Base-by-base conservation (phyloP, 2,113 vertebrate species). In the Forbesichthys agassizii region DNA sequence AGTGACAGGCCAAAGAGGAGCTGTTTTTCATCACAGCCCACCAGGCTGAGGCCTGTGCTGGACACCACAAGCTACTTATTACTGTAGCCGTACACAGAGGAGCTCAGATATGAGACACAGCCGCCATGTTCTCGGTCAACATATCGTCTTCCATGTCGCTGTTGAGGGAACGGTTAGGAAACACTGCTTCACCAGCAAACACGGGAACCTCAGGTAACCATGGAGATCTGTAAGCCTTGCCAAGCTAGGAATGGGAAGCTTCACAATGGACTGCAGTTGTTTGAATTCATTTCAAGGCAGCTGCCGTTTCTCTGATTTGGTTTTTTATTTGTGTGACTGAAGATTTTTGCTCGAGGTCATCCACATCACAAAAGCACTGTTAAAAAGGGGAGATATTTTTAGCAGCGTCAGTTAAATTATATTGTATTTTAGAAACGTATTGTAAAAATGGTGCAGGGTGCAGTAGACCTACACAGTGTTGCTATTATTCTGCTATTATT, bases 51-150 rank as follows among this genome's bases (percentile, higher is more conserved):
- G 65, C 69, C 64, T 54, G 0, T 61, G 27, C 27, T 27, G 27
- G 27, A 61, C 64, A 58, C 62, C 53, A 49, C 73, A 75, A 27
- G 70, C 74, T 67, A 75, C 71, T 80, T 69, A 74, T 80, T 72
- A 3, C 56, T 54, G 61, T 77, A 33, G 57, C 27, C 18, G 11
- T 18, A 33, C 33, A 3, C 57, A 46, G 5, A 5, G 13, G 36
- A 61, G 14, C 36, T 9, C 5, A 55, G 11, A 11, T 16, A 75
- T 84, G 11, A 60, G 67, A 75, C 3, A 0, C 64, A 55, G 52
- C 73, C 64, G 12, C 80, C 61, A 93, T 94, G 93, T 95, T 95
- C 87, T 92, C 92, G 0, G 90, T 94, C 70, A 95, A 91, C 73
- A 79, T 95, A 84, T 95, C 91, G 0, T 94, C 91, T 0, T 93